A percentile compares a stretch with the other conserved stretches of the same genome.
Evolutionary conservation across 2,888 invertebrate species (phyloP).

Genomic region (Balanococcus diminutus): DNA sequence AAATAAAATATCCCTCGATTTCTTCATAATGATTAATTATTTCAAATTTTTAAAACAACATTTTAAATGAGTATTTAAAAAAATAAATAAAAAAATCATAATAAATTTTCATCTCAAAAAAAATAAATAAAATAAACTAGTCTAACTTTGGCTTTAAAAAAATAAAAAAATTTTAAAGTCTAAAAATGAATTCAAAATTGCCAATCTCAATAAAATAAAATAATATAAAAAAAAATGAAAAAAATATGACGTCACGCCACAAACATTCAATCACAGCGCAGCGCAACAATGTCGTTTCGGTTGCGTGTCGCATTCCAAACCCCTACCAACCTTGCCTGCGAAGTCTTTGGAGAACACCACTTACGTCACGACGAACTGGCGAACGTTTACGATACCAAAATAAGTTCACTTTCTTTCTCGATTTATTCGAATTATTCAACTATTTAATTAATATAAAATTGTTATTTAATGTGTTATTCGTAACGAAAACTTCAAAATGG

Average conservation of each 20-base stretch:
- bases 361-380: not conserved
- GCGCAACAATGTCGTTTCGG: not conserved
- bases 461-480: not conserved
- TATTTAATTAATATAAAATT: not conserved
- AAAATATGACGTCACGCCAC: not conserved
- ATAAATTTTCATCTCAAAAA: too few species aligned
- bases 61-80: too few species aligned
- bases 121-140: too few species aligned
- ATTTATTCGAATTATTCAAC: not conserved
- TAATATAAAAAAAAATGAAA: not conserved
- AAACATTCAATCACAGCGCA: not conserved
- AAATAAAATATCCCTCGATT: too few species aligned
- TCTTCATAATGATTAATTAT: too few species aligned
- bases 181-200: too few species aligned
- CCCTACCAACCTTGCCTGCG: not conserved
- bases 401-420: not conserved
- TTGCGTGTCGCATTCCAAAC: not conserved
- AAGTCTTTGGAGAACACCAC: not conserved
- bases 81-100: too few species aligned
- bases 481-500: conserved; percentile 25
- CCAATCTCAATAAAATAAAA: too few species aligned
- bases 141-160: too few species aligned
- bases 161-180: too few species aligned
- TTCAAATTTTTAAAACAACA: too few species aligned
- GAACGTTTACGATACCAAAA: not conserved